phyloP scores from a whole-genome alignment of 2,888 invertebrate genomes.

The Silvanus unidentatus region DNA sequence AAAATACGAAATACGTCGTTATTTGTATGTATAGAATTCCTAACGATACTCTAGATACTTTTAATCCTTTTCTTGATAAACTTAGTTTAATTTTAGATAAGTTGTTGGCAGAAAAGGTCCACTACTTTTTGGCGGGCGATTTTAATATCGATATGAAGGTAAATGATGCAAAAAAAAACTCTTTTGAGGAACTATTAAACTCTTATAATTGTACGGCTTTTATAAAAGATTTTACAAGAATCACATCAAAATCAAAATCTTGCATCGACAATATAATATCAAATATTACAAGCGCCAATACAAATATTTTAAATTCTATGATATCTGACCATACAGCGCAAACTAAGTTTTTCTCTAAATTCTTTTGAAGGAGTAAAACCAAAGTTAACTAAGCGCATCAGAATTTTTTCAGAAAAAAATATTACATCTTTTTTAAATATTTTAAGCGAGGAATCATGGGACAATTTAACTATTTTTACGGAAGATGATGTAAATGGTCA shows the following conservation, averaged over 20 bases:
- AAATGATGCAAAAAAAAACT: not conserved
- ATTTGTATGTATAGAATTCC: not conserved
- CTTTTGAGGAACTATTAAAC: not conserved
- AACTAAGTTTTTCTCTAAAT: not conserved
- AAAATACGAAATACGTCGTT: not conserved
- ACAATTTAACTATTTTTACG: not conserved
- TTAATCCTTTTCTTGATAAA: not conserved
- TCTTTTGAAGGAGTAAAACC: not conserved
- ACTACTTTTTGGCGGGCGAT: not conserved
- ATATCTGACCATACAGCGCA: slow-evolving; percentile 3
- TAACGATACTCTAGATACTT: not conserved
- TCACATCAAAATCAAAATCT: not conserved
- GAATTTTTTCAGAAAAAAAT: not conserved
- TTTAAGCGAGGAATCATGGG: not conserved
- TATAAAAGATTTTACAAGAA: not conserved
- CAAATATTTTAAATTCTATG: not conserved
- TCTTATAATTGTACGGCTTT: not conserved
- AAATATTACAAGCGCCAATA: not conserved
- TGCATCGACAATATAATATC: not conserved
- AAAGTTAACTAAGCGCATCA: not conserved
- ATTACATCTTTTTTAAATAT: not conserved
- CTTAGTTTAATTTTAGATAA: not conserved
- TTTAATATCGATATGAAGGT: not conserved
- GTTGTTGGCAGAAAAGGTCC: not conserved
- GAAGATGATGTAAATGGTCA: not conserved